Conservation (phyloP, 2,888 invertebrate species). For the Drosophila robusta region DNA sequence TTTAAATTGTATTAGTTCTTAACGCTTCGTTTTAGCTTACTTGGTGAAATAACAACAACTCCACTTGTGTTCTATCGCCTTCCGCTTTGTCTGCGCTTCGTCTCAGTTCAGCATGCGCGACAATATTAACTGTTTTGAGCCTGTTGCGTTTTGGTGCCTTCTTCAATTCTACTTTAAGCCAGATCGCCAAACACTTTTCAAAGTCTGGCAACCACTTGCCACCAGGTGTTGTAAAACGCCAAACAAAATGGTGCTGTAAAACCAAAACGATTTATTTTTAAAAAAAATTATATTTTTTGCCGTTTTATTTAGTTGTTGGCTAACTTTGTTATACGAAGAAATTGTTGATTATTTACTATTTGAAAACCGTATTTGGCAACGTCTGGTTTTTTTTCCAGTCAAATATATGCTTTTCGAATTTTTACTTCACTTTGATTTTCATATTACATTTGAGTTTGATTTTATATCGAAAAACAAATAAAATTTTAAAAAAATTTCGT, state of each 20-base stretch:
- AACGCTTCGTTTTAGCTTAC: slow-evolving; percentile 13
- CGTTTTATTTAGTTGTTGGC: too few relatives aligned
- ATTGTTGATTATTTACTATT: too few relatives aligned
- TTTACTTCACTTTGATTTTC: neutral
- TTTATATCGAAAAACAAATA: neutral
- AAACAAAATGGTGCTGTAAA: neutral
- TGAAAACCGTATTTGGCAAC: too few relatives aligned
- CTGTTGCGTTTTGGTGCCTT: slow-evolving; percentile 29
- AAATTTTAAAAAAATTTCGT: slow-evolving; percentile 9
- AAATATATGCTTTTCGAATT: too few relatives aligned
- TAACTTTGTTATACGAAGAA: neutral
- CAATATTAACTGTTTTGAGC: slow-evolving; percentile 9
- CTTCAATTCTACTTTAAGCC: slow-evolving; percentile 35
- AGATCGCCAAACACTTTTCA: slow-evolving; percentile 19
- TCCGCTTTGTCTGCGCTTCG: slow-evolving; percentile 10
- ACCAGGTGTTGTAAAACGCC: slow-evolving; percentile 7
- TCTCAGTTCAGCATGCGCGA: slow-evolving; percentile 21
- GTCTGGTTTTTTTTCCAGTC: neutral
- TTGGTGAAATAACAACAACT: neutral
- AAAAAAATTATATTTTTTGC: neutral
- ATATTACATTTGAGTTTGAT: neutral
- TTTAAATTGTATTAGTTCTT: slow-evolving; percentile 41
- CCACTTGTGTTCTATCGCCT: neutral
- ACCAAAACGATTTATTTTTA: neutral
- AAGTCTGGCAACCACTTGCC: slow-evolving; percentile 20